Conservation (phyloP, 1,140 invertebrate genomes). For the Drosophila bipectinata region DNA sequence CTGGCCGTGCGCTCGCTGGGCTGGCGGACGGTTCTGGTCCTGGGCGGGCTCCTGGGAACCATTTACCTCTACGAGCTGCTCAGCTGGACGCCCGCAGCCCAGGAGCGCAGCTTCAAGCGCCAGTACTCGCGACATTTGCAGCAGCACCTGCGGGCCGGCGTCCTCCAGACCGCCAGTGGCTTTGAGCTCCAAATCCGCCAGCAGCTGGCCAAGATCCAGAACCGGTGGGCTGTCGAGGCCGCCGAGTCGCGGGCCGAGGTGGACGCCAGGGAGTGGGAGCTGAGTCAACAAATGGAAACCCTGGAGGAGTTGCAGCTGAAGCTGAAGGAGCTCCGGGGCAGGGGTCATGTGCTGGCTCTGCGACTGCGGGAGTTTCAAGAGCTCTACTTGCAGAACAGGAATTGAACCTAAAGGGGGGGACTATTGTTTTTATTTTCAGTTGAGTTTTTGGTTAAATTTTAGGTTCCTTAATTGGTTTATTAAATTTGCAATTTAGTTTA, state of each 20-base stretch:
- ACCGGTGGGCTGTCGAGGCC: constrained; percentile 8
- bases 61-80: constrained; percentile 97
- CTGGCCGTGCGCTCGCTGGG: constrained; percentile 97
- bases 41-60: constrained; percentile 92
- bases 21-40: constrained; percentile 94
- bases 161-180: constrained; percentile 98
- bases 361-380: constrained; percentile 39
- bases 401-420: constrained; percentile 5
- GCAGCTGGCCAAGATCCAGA: constrained; percentile 30
- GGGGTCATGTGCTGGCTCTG: constrained; percentile 13
- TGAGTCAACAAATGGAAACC: constrained; percentile 5
- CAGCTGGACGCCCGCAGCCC: constrained; percentile 98
- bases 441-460: constrained; percentile 1
- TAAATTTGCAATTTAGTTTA: constrained; percentile 1
- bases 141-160: constrained; percentile 93
- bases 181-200: constrained; percentile 95
- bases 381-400: constrained; percentile 24
- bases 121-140: constrained; percentile 98
- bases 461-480: not conserved
- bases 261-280: not conserved
- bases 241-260: not conserved
- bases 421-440: no score
- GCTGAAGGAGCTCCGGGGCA: constrained; percentile 14
- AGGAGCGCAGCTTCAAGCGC: constrained; percentile 96
- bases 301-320: constrained; percentile 20